Evolutionary conservation across 1,140 invertebrate genomes (phyloP).

Genomic region (Platorchestia sp.): DNA sequence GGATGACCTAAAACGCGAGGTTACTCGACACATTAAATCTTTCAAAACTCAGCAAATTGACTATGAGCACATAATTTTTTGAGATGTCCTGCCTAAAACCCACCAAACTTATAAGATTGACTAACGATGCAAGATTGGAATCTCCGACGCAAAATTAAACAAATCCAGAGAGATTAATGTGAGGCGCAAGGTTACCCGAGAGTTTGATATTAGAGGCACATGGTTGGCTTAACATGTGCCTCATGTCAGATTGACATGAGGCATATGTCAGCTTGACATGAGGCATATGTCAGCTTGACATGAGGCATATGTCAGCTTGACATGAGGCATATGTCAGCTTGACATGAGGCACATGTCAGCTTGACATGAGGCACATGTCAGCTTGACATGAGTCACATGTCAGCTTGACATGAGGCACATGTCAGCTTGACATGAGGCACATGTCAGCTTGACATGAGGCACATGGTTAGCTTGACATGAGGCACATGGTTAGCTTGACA

Average conservation of each 20-base stretch:
- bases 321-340: neutral
- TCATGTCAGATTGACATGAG: neutral
- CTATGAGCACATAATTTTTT: neutral
- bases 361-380: neutral
- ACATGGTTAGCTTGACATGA: neutral
- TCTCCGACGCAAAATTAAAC: neutral
- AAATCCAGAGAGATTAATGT: too few relatives aligned
- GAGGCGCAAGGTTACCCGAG: too few relatives aligned
- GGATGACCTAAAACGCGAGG: too few relatives aligned
- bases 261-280: too few relatives aligned
- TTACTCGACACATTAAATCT: too few relatives aligned
- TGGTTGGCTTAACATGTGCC: too few relatives aligned
- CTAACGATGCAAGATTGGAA: too few relatives aligned
- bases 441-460: neutral
- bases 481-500: neutral
- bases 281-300: neutral
- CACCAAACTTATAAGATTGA: neutral
- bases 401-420: neutral
- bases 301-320: neutral
- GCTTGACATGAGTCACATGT: too few relatives aligned
- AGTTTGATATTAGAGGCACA: neutral
- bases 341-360: too few relatives aligned
- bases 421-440: neutral
- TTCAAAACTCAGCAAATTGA: neutral
- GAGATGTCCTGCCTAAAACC: neutral